Evolutionary conservation across 2,113 vertebrate species (phyloP).

Genomic region (Camelus bactrianus): DNA sequence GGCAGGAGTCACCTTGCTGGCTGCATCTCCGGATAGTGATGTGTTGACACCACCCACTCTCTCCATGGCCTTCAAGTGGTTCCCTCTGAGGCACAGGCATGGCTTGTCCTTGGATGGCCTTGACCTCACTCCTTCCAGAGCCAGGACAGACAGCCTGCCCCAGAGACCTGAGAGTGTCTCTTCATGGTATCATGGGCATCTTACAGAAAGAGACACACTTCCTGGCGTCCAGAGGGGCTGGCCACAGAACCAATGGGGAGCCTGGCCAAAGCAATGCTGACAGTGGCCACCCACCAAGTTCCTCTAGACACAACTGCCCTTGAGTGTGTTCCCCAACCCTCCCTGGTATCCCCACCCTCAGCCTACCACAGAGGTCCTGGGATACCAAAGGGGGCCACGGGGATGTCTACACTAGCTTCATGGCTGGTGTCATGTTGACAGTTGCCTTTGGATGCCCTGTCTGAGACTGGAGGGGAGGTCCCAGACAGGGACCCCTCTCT

Average conservation of each 20-base stretch:
- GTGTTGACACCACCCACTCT: not conserved
- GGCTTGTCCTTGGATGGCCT: not conserved
- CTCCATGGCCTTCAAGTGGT: not conserved
- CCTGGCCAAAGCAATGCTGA: not conserved
- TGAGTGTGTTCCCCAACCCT: not conserved
- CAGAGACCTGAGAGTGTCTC: not conserved
- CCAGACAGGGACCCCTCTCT: not conserved
- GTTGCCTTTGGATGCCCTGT: not conserved
- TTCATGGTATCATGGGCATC: not conserved
- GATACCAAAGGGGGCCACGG: not conserved
- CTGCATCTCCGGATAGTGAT: not conserved
- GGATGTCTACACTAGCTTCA: not conserved
- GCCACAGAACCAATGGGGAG: not conserved
- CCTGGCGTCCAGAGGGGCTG: not conserved
- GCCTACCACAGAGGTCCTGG: not conserved
- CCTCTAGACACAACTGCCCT: not conserved
- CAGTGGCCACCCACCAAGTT: not conserved
- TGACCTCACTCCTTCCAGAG: not conserved
- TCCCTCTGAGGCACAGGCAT: not conserved
- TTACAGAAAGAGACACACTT: not conserved
- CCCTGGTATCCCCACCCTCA: not conserved
- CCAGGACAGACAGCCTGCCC: not conserved
- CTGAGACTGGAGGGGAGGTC: not conserved
- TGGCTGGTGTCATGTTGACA: not conserved
- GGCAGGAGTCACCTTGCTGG: not conserved